These are phyloP conservation scores for Felis chaus DNA, from an alignment of 2,113 vertebrate species.

Conservation along the genomic window DNA sequence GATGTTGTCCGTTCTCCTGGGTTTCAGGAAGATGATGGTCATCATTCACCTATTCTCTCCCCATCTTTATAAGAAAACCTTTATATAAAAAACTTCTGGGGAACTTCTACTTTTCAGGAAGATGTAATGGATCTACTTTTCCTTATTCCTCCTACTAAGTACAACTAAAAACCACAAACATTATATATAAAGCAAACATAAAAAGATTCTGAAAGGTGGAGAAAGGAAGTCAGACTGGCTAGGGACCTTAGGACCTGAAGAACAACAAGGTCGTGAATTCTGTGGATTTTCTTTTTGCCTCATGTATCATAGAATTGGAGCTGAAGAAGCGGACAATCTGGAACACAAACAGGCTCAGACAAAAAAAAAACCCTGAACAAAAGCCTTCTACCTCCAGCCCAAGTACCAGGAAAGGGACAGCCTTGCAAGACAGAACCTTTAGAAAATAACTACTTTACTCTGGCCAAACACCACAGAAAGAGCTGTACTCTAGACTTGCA, in stretches of 20 bases:
- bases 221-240: neutral
- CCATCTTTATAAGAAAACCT: neutral
- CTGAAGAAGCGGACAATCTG: neutral
- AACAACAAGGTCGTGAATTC: neutral
- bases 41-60: neutral
- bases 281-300: neutral
- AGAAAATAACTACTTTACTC: neutral
- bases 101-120: neutral
- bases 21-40: constrained; percentile 25
- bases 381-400: neutral
- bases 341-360: neutral
- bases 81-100: neutral
- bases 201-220: neutral
- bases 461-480: neutral
- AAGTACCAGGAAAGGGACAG: constrained; percentile 11
- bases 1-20: neutral
- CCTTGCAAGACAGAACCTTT: neutral
- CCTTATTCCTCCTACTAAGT: neutral
- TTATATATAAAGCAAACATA: neutral
- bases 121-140: neutral
- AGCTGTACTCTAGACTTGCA: neutral
- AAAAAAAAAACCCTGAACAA: neutral
- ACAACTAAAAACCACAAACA: neutral
- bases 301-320: neutral
- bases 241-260: neutral